A percentile compares a stretch with the other conserved stretches of the same genome.
phyloP scores from a whole-genome alignment of 2,113 vertebrate species.

The Rhipidura dahli region DNA sequence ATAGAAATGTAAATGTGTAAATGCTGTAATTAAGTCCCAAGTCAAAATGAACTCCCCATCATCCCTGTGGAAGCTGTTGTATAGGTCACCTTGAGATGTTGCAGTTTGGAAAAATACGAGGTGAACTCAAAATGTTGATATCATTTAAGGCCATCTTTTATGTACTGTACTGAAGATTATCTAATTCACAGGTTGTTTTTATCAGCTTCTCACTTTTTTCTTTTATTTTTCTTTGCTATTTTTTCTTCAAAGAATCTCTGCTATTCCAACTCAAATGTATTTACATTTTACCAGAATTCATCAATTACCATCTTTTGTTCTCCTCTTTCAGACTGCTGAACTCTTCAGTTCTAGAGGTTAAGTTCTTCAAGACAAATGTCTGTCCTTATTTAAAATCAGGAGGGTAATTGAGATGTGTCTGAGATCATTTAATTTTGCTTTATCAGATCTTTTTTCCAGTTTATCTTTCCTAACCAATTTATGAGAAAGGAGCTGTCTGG shows the following conservation, averaged over 20 bases:
- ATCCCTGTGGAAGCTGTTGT: neutral
- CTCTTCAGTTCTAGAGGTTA: neutral
- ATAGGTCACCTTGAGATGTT: neutral
- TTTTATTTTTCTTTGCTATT: fast-evolving
- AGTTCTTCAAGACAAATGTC: neutral
- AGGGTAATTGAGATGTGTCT: neutral
- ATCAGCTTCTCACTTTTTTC: neutral
- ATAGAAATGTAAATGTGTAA: neutral
- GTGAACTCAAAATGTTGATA: neutral
- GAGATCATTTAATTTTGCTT: neutral
- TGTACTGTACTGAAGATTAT: neutral
- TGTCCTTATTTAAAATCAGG: neutral
- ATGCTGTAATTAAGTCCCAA: neutral
- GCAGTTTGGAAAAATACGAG: neutral
- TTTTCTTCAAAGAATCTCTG: neutral
- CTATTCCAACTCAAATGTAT: neutral
- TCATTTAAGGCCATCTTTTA: neutral
- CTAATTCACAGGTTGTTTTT: neutral
- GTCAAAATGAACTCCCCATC: neutral
- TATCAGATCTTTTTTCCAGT: neutral
- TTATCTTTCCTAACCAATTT: neutral
- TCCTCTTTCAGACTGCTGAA: neutral
- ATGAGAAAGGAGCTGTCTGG: neutral
- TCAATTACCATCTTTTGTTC: neutral
- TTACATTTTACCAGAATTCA: neutral